Conservation (phyloP, 2,113 vertebrate species). For the Piprites chloris region DNA sequence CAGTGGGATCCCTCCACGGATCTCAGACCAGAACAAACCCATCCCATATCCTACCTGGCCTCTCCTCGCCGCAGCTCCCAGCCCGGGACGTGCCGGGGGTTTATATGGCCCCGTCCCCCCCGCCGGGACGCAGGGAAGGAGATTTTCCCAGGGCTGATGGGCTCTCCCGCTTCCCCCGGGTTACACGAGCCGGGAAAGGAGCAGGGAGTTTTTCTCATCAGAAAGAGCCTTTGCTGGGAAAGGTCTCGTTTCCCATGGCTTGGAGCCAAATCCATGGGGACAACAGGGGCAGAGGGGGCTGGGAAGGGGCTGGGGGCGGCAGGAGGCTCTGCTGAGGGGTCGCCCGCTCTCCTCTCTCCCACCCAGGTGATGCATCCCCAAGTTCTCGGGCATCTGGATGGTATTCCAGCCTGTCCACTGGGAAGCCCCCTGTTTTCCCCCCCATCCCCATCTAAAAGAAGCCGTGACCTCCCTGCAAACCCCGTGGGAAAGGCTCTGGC, state of each 20-base stretch:
- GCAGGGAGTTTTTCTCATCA: background rate
- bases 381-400: background rate
- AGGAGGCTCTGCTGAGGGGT: background rate
- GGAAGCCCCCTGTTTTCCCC: fast-evolving
- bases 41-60: background rate
- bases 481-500: background rate
- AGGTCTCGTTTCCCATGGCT: background rate
- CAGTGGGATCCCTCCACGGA: background rate
- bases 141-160: slow-evolving; percentile 23
- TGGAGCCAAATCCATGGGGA: background rate
- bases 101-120: background rate
- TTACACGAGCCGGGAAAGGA: background rate
- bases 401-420: background rate
- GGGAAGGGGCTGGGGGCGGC: background rate
- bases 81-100: fast-evolving
- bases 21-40: background rate
- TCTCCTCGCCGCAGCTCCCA: background rate
- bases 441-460: background rate
- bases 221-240: background rate
- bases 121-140: background rate
- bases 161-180: background rate
- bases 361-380: background rate
- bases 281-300: background rate
- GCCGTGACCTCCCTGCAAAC: fast-evolving
- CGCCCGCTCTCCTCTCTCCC: fast-evolving